These are phyloP conservation scores for Etia nguti DNA, from an alignment of 2,113 vertebrate genomes.

Conservation along the genomic window DNA sequence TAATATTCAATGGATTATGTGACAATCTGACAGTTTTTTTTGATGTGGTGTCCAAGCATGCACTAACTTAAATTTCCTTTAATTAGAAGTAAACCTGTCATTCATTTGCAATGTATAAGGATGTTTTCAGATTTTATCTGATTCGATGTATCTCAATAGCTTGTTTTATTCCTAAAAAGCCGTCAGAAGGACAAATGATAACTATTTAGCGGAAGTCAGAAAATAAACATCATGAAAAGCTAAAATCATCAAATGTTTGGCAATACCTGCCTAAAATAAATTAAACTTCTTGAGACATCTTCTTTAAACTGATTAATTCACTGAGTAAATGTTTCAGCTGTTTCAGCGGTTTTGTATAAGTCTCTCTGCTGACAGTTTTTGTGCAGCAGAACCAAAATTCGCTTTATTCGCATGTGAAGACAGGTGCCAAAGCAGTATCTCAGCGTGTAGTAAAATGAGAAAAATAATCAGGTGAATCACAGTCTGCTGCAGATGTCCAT, in stretches of 20 bases:
- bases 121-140: neutral
- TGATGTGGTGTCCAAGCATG: neutral
- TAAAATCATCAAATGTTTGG: neutral
- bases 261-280: neutral
- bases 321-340: neutral
- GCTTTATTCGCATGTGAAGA: neutral
- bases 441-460: neutral
- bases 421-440: neutral
- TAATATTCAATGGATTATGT: fast-evolving
- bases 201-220: neutral
- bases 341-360: neutral
- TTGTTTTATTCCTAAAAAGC: neutral
- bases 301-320: neutral
- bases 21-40: neutral
- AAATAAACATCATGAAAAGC: neutral
- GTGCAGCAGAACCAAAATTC: neutral
- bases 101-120: neutral
- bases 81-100: neutral
- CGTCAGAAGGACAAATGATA: neutral
- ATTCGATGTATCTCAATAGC: neutral
- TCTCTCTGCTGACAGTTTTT: neutral
- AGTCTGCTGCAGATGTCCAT: neutral
- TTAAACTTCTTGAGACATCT: neutral
- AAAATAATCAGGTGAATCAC: neutral
- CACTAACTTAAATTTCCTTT: neutral